A percentile compares a stretch with the other conserved stretches of the same genome.
Conservation (phyloP, 2,888 invertebrate genomes). For the Autographa gamma region DNA sequence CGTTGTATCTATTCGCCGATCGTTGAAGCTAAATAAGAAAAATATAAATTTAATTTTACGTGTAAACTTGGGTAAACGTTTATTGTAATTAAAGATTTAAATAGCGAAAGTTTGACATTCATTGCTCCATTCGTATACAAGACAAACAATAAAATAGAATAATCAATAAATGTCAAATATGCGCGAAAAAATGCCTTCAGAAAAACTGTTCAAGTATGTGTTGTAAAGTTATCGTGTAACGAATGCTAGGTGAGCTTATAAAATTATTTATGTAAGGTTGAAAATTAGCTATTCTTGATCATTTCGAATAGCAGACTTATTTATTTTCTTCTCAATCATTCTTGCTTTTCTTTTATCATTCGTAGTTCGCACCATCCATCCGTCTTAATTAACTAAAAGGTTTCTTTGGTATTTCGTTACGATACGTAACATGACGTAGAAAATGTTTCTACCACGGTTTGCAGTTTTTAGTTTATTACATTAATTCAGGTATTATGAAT, state of each 20-base stretch:
- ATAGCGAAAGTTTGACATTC: conserved; percentile 10
- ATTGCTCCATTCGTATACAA: conserved; percentile 51
- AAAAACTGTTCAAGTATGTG: too few species aligned
- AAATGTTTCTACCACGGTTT: too few species aligned
- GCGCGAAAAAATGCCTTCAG: neutral
- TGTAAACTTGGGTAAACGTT: neutral
- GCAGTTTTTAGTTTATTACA: too few species aligned
- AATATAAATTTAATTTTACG: neutral
- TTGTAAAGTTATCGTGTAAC: neutral
- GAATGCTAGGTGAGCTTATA: neutral
- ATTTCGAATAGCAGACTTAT: neutral
- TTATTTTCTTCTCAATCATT: neutral
- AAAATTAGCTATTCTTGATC: too few species aligned
- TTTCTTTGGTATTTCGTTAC: neutral
- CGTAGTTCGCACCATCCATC: neutral
- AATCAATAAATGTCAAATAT: conserved; percentile 32
- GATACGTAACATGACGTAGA: neutral
- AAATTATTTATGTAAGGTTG: too few species aligned
- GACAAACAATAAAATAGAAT: conserved; percentile 17
- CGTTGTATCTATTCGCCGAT: conserved; percentile 6
- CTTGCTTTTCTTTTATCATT: neutral
- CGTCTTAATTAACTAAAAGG: neutral
- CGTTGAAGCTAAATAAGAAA: conserved; percentile 19
- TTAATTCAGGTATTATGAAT: too few species aligned
- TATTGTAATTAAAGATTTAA: neutral